Base-by-base conservation (phyloP, 2,113 vertebrate species). In the Petrocephalus zakoni region DNA sequence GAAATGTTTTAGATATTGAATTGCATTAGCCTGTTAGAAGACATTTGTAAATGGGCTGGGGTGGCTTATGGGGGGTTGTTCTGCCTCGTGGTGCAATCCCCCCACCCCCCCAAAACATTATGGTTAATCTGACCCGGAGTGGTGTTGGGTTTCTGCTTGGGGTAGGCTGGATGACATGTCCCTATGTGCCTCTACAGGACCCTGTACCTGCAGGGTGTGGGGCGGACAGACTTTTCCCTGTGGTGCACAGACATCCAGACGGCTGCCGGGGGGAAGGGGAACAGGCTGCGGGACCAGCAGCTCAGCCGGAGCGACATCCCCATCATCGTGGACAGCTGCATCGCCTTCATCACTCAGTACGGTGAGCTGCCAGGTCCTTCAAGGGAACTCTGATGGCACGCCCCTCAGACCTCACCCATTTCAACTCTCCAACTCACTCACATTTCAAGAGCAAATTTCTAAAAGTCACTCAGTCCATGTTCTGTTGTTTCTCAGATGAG, bases 281-380 rank as follows among this genome's bases (percentile, higher is more conserved):
- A 98, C 0, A 92, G 96, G 0, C 94, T 99, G 90, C 93, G 96
- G 81, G 98, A 99, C 82, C 98, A 99, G 94, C 98, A 99, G 95
- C 96, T 99, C 91, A 99, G 97, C 93, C 92, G 98, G 0, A 97
- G 94, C 0, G 97, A 98, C 94, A 98, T 99, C 89, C 98, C 98
- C 90, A 99, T 99, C 93, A 98, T 99, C 0, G 97, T 99, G 91
- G 98, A 99, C 92, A 97, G 98, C 95, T 99, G 98, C 93, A 97
- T 99, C 0, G 97, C 97, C 90, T 99, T 99, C 94, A 97, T 99
- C 94, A 99, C 98, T 0, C 98, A 99, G 93, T 98, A 98, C 0
- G 98, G 98, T 99, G 92, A 96, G 97, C 72, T 2, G 25, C 17
- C 7, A 13, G 2, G 4, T 4, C 37, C 10, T 34, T 13, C 17